phyloP scores from a whole-genome alignment of 1,140 invertebrate genomes.

The Eufriesea mexicana region DNA sequence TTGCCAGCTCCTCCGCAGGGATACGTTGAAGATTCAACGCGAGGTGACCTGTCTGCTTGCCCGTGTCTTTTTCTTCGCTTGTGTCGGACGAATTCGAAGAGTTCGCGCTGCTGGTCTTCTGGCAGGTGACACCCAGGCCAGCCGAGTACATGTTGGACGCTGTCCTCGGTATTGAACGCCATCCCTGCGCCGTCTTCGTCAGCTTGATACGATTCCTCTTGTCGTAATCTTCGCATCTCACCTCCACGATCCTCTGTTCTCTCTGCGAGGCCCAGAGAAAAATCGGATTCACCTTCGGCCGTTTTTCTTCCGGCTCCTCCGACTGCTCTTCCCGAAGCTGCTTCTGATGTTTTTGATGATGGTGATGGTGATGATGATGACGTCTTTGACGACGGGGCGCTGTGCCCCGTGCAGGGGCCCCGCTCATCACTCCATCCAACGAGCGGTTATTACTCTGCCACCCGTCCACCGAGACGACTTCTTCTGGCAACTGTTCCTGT shows the following conservation, averaged over 20 bases:
- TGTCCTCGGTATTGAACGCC: constrained; percentile 91
- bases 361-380: constrained; percentile 73
- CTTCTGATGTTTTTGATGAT: constrained; percentile 65
- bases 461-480: constrained; percentile 57
- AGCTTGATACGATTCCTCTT: constrained; percentile 90
- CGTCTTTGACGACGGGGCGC: constrained; percentile 81
- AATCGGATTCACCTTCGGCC: constrained; percentile 88
- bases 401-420: constrained; percentile 80
- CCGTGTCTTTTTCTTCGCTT: constrained; percentile 26
- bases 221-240: constrained; percentile 93
- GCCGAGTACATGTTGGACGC: constrained; percentile 83
- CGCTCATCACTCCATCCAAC: constrained; percentile 82
- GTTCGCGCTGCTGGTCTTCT: constrained; percentile 24
- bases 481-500: constrained; percentile 20
- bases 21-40: constrained; percentile 48
- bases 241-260: constrained; percentile 90
- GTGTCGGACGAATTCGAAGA: constrained; percentile 37
- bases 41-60: constrained; percentile 1
- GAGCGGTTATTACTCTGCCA: constrained; percentile 69
- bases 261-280: constrained; percentile 91
- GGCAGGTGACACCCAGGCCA: constrained; percentile 33
- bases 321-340: background rate
- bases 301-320: constrained; percentile 71
- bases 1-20: constrained; percentile 45
- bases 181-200: constrained; percentile 90